Evolutionary conservation across 2,113 vertebrate species (phyloP).

Genomic region (Podarcis muralis): DNA sequence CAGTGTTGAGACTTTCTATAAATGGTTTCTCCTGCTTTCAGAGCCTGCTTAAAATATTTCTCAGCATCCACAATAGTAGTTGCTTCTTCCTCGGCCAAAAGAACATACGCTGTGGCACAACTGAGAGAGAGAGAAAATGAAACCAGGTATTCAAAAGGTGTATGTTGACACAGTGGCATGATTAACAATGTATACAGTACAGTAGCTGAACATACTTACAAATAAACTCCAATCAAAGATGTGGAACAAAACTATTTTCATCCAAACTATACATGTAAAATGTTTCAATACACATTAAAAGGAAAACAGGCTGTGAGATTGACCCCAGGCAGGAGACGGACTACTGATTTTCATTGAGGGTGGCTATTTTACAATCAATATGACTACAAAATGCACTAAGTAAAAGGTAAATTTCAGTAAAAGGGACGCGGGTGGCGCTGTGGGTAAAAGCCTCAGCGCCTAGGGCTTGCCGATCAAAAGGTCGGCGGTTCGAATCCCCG

Average conservation of each 20-base stretch:
- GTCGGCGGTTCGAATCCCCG: too few species aligned
- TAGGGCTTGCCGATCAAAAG: too few species aligned
- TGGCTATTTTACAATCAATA: background rate
- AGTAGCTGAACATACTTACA: background rate
- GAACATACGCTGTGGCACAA: conserved; percentile 95
- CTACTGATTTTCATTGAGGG: background rate
- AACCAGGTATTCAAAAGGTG: background rate
- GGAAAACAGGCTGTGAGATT: background rate
- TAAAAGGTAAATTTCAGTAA: too few species aligned
- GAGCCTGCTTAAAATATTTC: conserved; percentile 93
- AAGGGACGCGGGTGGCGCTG: too few species aligned
- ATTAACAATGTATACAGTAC: background rate
- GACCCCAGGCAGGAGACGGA: background rate
- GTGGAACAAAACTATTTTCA: background rate
- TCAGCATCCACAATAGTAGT: conserved; percentile 97
- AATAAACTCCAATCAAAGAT: background rate
- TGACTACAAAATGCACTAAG: background rate
- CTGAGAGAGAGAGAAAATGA: conserved; percentile 69
- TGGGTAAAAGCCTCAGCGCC: too few species aligned
- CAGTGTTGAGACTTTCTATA: conserved; percentile 80
- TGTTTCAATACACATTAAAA: background rate
- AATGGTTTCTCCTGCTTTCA: conserved; percentile 87
- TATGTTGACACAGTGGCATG: rapidly evolving
- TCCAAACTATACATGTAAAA: background rate
- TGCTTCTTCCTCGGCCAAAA: conserved; percentile 96